A percentile compares a stretch with the other conserved stretches of the same genome.
Evolutionary conservation across 1,140 invertebrate genomes (phyloP).

Genomic region (Tetragnatha versicolor): DNA sequence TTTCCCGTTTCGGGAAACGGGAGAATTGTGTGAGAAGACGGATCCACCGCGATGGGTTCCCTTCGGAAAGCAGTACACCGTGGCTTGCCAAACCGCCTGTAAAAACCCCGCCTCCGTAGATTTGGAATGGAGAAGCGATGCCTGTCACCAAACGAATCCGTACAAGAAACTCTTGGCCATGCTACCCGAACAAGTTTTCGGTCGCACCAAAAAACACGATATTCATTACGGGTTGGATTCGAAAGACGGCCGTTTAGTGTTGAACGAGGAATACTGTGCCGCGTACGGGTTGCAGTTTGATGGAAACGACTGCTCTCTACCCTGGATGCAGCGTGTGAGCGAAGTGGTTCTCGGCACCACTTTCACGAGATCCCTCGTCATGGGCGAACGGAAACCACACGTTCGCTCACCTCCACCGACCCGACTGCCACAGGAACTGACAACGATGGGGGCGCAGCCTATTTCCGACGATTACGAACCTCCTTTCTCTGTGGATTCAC

Average conservation of each 20-base stretch:
- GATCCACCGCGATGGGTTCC: background rate
- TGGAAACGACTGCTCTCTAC: background rate
- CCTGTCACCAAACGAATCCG: background rate
- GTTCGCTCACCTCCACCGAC: no score
- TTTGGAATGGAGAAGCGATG: background rate
- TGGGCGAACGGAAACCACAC: no score
- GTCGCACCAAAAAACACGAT: background rate
- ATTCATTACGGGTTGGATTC: background rate
- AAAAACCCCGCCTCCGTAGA: background rate
- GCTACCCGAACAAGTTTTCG: background rate
- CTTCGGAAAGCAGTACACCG: background rate
- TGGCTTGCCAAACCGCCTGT: background rate
- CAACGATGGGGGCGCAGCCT: no score
- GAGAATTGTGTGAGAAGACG: background rate
- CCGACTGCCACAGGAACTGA: no score
- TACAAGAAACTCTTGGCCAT: background rate
- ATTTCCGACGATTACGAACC: no score
- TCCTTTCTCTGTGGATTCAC: no score
- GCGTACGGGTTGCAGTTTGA: background rate
- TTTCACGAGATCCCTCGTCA: no score
- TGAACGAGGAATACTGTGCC: background rate
- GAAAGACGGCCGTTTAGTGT: background rate
- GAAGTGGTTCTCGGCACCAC: no score
- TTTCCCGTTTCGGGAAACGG: background rate
- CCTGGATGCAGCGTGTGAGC: background rate